Percentiles rank a stretch among this genome's conserved stretches.
phyloP scores from a whole-genome alignment of 2,888 invertebrate species.

The Xylota segnis region DNA sequence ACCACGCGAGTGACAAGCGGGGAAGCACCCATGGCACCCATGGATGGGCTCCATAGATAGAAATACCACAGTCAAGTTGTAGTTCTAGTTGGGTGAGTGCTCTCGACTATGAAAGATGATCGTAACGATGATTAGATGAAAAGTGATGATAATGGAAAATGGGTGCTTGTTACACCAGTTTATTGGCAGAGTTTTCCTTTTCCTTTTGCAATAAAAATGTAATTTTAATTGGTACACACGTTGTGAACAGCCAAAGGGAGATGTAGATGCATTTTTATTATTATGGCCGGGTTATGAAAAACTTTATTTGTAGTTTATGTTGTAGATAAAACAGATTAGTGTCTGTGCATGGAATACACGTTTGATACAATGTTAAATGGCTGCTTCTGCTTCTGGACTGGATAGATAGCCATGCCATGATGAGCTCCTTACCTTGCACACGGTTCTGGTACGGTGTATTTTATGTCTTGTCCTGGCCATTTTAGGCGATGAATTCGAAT shows the following conservation, averaged over 20 bases:
- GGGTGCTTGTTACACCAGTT: constrained; percentile 64
- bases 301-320: constrained; percentile 24
- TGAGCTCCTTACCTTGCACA: no score
- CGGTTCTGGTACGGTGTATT: no score
- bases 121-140: constrained; percentile 74
- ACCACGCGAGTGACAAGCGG: constrained; percentile 33
- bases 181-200: constrained; percentile 53
- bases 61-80: constrained; percentile 38
- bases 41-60: constrained; percentile 11
- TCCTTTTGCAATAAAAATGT: constrained; percentile 56
- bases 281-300: background rate
- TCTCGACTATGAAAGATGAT: constrained; percentile 47
- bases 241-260: background rate
- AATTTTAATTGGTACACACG: constrained; percentile 68
- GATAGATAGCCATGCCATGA: background rate
- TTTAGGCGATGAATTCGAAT: no score
- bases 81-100: constrained; percentile 66
- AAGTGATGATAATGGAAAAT: constrained; percentile 75
- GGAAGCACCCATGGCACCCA: constrained; percentile 11
- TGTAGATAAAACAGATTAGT: constrained; percentile 35
- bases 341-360: constrained; percentile 16
- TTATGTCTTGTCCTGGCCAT: no score
- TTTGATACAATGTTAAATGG: constrained; percentile 37
- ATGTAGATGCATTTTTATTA: constrained; percentile 33
- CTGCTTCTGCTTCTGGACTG: background rate